These are phyloP conservation scores for Agrilus cyanescens DNA, from an alignment of 2,888 invertebrate genomes.

Conservation along the genomic window DNA sequence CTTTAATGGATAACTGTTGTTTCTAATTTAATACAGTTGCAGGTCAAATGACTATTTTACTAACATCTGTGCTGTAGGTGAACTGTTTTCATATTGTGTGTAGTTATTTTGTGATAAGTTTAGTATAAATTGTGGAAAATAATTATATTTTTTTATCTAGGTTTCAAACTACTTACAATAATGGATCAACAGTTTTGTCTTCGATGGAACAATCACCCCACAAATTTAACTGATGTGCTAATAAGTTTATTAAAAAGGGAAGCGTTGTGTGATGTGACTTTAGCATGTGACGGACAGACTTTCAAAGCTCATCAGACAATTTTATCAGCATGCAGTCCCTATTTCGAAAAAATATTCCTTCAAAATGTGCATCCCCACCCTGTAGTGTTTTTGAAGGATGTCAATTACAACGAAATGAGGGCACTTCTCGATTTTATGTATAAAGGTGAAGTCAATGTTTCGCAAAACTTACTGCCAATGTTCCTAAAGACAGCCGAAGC, in stretches of 20 bases:
- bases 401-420: conserved; percentile 79
- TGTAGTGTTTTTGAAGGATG: conserved; percentile 87
- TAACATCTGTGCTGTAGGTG: not conserved
- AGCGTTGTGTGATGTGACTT: conserved; percentile 84
- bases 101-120: no score
- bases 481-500: conserved; percentile 88
- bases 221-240: conserved; percentile 81
- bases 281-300: conserved; percentile 83
- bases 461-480: conserved; percentile 80
- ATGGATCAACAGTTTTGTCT: conserved; percentile 77
- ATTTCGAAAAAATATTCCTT: conserved; percentile 84
- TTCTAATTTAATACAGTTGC: conserved; percentile 36
- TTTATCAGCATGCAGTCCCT: conserved; percentile 86
- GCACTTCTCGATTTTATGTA: conserved; percentile 88
- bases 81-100: no score
- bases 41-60: conserved; percentile 36
- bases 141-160: not conserved
- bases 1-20: conserved; percentile 32
- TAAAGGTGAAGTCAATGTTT: conserved; percentile 70
- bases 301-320: conserved; percentile 90
- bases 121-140: no score
- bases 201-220: conserved; percentile 91
- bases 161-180: conserved; percentile 9
- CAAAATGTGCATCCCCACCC: conserved; percentile 84
- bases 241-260: conserved; percentile 78